Conservation (phyloP, 2,797 vertebrate species). For the Melanotaenia trifasciata region DNA sequence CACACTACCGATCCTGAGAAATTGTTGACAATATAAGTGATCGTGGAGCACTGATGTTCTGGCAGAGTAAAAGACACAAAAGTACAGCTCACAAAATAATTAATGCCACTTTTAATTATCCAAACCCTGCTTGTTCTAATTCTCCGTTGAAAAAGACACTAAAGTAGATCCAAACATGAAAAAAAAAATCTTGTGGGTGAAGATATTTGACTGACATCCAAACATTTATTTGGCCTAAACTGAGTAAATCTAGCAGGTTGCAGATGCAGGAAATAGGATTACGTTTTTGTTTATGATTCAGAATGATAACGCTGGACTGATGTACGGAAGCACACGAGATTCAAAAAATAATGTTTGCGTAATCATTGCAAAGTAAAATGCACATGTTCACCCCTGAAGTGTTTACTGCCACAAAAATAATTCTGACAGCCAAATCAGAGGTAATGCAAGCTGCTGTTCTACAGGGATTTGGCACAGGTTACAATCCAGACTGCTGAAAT, state of each 20-base stretch:
- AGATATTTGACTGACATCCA: neutral
- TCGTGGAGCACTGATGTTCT: no score
- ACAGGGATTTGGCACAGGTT: neutral
- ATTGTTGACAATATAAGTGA: no score
- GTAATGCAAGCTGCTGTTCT: neutral
- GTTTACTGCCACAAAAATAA: slow-evolving; percentile 1
- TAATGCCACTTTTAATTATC: neutral
- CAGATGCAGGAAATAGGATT: slow-evolving; percentile 9
- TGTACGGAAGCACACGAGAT: no score
- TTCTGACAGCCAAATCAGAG: neutral
- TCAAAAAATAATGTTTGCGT: neutral
- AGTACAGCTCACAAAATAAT: neutral
- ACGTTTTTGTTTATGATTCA: slow-evolving; percentile 2
- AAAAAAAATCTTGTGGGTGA: neutral
- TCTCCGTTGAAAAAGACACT: neutral
- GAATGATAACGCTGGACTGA: neutral
- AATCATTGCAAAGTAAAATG: neutral
- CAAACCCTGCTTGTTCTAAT: neutral
- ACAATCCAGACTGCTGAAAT: slow-evolving; percentile 1
- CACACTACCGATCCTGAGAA: no score
- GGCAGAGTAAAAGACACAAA: no score
- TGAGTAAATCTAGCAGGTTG: neutral
- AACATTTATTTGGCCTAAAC: slow-evolving; percentile 8
- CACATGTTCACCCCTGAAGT: neutral
- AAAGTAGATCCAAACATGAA: neutral